Conservation (phyloP, 2,888 invertebrate genomes). For the Sminthurinus aureus region DNA sequence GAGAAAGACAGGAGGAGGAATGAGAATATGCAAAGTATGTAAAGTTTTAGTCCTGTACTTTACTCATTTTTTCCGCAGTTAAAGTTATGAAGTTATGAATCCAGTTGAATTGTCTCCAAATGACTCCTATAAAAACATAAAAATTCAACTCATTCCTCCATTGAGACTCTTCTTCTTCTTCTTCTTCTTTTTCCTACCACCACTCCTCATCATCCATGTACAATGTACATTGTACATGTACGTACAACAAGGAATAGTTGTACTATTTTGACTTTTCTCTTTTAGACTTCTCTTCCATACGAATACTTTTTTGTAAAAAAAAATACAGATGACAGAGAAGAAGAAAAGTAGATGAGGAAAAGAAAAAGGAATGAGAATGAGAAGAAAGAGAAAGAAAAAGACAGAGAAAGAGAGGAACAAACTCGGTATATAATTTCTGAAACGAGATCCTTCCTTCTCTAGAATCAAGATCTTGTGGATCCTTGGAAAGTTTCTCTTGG, state of each 20-base stretch:
- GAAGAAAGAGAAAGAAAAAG: not conserved
- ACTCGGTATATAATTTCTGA: conserved; percentile 41
- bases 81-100: conserved; percentile 40
- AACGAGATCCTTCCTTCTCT: conserved; percentile 23
- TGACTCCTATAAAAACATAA: conserved; percentile 41
- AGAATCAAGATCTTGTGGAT: too few species aligned
- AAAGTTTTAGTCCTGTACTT: conserved; percentile 28
- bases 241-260: too few species aligned
- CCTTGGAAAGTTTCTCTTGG: conserved; percentile 36
- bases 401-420: conserved; percentile 7
- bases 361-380: not conserved
- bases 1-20: not conserved
- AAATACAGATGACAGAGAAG: not conserved
- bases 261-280: not conserved
- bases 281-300: not conserved
- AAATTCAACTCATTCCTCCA: conserved; percentile 41
- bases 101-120: conserved; percentile 38
- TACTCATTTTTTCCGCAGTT: conserved; percentile 25
- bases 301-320: not conserved
- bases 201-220: not conserved
- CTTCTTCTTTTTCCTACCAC: conserved; percentile 18
- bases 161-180: conserved; percentile 34
- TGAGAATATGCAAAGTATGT: conserved; percentile 22
- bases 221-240: too few species aligned
- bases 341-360: not conserved